Evolutionary conservation across 2,888 invertebrate species (phyloP).

Genomic region (Brachyptera risi): DNA sequence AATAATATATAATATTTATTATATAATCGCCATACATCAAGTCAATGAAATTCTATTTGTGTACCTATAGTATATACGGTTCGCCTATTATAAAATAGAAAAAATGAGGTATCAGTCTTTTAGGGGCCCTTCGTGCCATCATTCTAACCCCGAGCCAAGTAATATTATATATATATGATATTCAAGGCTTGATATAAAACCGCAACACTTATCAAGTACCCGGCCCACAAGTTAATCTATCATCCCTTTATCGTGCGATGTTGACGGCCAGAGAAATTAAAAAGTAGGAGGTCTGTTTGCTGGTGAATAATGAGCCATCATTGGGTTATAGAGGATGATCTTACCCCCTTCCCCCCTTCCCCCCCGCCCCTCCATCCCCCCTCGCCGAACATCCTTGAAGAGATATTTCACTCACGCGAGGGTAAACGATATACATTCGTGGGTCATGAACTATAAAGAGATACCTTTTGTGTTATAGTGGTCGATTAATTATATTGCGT

Average conservation of each 20-base stretch:
- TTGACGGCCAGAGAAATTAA: constrained; percentile 36
- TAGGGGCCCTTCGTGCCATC: too few relatives aligned
- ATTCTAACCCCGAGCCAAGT: too few relatives aligned
- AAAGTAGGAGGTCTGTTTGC: constrained; percentile 31
- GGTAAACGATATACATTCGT: constrained; percentile 15
- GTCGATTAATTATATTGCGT: neutral
- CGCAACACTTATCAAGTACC: constrained; percentile 31
- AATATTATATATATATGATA: too few relatives aligned
- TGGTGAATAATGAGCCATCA: constrained; percentile 31
- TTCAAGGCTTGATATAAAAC: constrained; percentile 34
- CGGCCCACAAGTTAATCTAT: constrained; percentile 33
- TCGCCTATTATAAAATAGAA: too few relatives aligned
- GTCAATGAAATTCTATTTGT: too few relatives aligned
- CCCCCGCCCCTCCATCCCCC: neutral
- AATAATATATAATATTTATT: too few relatives aligned
- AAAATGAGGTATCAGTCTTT: too few relatives aligned
- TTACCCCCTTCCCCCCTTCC: neutral
- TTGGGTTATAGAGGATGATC: neutral
- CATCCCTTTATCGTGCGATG: constrained; percentile 35
- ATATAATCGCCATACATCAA: too few relatives aligned
- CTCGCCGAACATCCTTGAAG: neutral
- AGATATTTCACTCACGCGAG: constrained; percentile 14
- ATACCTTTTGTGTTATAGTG: neutral
- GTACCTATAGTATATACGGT: too few relatives aligned
- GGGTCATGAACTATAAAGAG: constrained; percentile 17